These are phyloP conservation scores for Ferrisia virgata DNA, from an alignment of 2,888 invertebrate species.

Conservation along the genomic window DNA sequence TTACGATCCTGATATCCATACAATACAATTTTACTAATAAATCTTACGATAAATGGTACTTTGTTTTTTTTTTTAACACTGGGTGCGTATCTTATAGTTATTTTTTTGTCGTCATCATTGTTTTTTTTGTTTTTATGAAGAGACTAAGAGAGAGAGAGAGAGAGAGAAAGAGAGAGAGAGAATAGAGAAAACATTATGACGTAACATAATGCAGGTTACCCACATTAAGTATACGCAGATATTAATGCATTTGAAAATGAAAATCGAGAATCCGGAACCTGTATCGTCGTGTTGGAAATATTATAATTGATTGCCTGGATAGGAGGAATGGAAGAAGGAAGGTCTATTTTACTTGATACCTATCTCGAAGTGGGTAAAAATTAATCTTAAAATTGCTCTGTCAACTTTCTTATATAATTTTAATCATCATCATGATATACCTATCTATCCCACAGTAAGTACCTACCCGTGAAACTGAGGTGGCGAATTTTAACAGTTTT, in stretches of 20 bases:
- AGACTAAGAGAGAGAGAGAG: no score
- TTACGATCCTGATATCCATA: slow-evolving; percentile 9
- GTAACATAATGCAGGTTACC: background rate
- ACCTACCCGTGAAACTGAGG: background rate
- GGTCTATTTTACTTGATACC: background rate
- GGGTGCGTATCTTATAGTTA: background rate
- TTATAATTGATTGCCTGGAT: background rate
- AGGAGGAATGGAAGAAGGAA: background rate
- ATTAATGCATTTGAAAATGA: background rate
- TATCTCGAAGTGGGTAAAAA: background rate
- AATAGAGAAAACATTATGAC: background rate
- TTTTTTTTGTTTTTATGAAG: background rate
- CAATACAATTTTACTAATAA: slow-evolving; percentile 1
- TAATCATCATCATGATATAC: background rate
- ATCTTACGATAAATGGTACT: background rate
- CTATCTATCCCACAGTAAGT: no score
- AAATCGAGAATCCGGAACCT: background rate
- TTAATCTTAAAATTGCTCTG: background rate
- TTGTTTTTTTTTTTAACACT: background rate
- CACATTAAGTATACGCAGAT: background rate
- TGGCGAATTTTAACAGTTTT: background rate
- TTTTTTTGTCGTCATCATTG: background rate
- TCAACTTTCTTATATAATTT: background rate
- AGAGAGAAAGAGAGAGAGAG: no score
- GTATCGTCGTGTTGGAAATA: background rate